A percentile compares a stretch with the other conserved stretches of the same genome.
phyloP scores from a whole-genome alignment of 2,888 invertebrate species.

The Portevinia maculata region DNA sequence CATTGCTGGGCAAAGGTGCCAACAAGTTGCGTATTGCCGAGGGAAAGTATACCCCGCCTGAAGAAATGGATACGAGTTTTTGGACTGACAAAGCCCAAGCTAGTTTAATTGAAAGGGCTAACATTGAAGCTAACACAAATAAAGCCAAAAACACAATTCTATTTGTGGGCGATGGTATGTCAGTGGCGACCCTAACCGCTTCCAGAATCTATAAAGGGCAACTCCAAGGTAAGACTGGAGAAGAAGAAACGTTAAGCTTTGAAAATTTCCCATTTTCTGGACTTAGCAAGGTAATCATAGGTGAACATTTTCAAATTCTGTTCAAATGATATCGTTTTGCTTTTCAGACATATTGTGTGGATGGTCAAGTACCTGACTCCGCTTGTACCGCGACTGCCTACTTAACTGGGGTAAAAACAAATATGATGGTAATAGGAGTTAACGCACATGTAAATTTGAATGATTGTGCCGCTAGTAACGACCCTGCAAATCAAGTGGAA shows the following conservation, averaged over 20 bases:
- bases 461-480: slow-evolving; percentile 86
- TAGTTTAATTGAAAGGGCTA: slow-evolving; percentile 73
- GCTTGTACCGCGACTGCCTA: slow-evolving; percentile 84
- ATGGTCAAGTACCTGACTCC: slow-evolving; percentile 89
- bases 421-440: slow-evolving; percentile 87
- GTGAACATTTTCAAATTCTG: not conserved
- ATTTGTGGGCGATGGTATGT: slow-evolving; percentile 87
- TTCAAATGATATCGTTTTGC: slow-evolving; percentile 2
- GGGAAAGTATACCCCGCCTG: slow-evolving; percentile 62
- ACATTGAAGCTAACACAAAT: slow-evolving; percentile 49
- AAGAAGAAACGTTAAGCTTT: slow-evolving; percentile 85
- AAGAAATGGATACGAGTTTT: slow-evolving; percentile 76
- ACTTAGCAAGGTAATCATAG: slow-evolving; percentile 84
- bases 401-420: slow-evolving; percentile 87
- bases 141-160: slow-evolving; percentile 79
- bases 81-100: slow-evolving; percentile 76
- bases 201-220: slow-evolving; percentile 87
- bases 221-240: slow-evolving; percentile 84
- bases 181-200: slow-evolving; percentile 87
- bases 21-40: slow-evolving; percentile 49
- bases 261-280: slow-evolving; percentile 87
- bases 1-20: slow-evolving; percentile 17
- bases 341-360: slow-evolving; percentile 85
- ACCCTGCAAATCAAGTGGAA: slow-evolving; percentile 85
- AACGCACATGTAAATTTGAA: slow-evolving; percentile 87